Percentiles rank a stretch among this genome's conserved stretches.
Conservation (phyloP, 2,113 vertebrate genomes). For the Ia io region DNA sequence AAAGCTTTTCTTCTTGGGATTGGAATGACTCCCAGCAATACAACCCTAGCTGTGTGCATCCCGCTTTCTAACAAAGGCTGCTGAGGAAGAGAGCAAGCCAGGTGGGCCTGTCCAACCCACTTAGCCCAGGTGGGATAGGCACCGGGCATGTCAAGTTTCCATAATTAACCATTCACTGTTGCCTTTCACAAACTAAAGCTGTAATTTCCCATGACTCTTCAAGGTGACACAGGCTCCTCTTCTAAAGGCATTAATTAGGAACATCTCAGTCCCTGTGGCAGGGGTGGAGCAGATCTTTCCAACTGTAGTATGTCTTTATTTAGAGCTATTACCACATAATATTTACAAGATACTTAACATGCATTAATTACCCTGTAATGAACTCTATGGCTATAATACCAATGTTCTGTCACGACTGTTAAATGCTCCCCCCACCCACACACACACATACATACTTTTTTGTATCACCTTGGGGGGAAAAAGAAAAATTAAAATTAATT, state of each 20-base stretch:
- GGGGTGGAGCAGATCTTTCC: slow-evolving; percentile 79
- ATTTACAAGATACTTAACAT: slow-evolving; percentile 84
- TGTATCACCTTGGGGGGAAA: slow-evolving; percentile 73
- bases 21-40: background rate
- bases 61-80: slow-evolving; percentile 41
- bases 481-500: slow-evolving; percentile 78
- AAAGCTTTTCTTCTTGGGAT: background rate
- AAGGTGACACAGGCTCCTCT: slow-evolving; percentile 77
- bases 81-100: background rate
- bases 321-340: slow-evolving; percentile 83
- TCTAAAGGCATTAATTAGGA: slow-evolving; percentile 84
- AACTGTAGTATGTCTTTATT: slow-evolving; percentile 82
- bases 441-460: background rate
- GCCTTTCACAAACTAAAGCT: slow-evolving; percentile 52
- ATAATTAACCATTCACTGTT: slow-evolving; percentile 74
- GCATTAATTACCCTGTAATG: slow-evolving; percentile 85
- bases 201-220: slow-evolving; percentile 80
- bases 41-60: background rate
- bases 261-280: slow-evolving; percentile 76
- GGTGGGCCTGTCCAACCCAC: slow-evolving; percentile 63
- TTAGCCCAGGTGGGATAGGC: slow-evolving; percentile 72
- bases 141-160: slow-evolving; percentile 61
- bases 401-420: slow-evolving; percentile 70
- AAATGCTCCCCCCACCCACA: slow-evolving; percentile 11
- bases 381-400: slow-evolving; percentile 78